Evolutionary conservation across 1,140 invertebrate genomes (phyloP).

Genomic region (Trachymyrmex septentrionalis): DNA sequence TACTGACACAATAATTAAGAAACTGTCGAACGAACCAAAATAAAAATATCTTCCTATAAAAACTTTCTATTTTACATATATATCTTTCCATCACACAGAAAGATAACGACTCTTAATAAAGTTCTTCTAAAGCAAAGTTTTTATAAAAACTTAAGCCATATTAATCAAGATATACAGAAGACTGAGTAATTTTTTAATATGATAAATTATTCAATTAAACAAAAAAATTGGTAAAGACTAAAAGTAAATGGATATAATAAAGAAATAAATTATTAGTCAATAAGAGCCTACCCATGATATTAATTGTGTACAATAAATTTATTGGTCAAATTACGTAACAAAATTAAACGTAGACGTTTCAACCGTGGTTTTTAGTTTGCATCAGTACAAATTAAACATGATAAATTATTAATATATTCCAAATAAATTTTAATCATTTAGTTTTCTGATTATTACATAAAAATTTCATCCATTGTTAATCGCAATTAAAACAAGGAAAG

Average conservation of each 20-base stretch:
- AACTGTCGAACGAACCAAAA: background rate
- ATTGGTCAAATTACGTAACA: no score
- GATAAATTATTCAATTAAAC: conserved; percentile 1
- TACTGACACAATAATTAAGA: conserved; percentile 35
- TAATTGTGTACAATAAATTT: no score
- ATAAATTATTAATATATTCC: conserved; percentile 4
- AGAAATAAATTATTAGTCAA: no score
- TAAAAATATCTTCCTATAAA: conserved; percentile 16
- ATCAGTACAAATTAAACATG: no score
- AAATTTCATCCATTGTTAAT: background rate
- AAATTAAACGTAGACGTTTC: no score
- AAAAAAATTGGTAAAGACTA: no score
- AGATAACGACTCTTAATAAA: background rate
- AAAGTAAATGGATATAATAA: no score
- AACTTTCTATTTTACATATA: background rate
- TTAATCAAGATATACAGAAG: background rate
- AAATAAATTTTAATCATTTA: background rate
- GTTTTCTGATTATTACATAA: background rate
- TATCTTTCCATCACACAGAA: background rate
- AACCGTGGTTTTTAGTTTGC: no score
- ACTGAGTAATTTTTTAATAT: background rate
- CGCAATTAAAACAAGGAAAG: conserved; percentile 1
- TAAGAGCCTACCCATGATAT: no score
- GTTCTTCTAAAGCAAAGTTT: background rate
- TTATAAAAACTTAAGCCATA: background rate